Conservation (phyloP, 2,797 vertebrate genomes). For the Argya squamiceps region DNA sequence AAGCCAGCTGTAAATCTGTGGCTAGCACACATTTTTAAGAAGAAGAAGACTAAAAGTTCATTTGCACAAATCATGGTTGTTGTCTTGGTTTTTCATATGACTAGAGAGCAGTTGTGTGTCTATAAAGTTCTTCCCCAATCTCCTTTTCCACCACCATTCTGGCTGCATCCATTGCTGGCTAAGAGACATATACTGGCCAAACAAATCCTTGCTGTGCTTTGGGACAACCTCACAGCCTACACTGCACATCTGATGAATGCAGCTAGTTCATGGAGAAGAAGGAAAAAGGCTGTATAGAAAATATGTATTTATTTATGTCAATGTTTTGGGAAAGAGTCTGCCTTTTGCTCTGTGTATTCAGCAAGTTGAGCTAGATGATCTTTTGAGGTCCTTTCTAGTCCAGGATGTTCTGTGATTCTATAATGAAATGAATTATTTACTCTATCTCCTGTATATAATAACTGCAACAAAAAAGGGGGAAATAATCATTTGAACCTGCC, state of each 20-base stretch:
- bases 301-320: not conserved
- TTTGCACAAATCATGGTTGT: not conserved
- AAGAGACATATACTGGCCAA: not conserved
- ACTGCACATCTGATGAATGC: not conserved
- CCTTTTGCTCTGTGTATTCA: not conserved
- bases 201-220: not conserved
- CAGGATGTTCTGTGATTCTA: not conserved
- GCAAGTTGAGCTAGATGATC: not conserved
- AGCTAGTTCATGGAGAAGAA: not conserved
- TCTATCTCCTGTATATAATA: not conserved
- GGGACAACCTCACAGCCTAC: not conserved
- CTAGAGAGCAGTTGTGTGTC: not conserved
- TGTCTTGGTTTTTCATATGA: not conserved
- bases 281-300: not conserved
- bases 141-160: not conserved
- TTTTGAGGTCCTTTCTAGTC: not conserved
- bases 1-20: not conserved
- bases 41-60: not conserved
- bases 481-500: not conserved
- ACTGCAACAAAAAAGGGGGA: not conserved
- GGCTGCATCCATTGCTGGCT: not conserved
- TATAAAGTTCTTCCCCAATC: not conserved
- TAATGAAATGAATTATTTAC: not conserved
- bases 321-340: not conserved
- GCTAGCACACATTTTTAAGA: not conserved